A percentile compares a stretch with the other conserved stretches of the same genome.
Evolutionary conservation across 2,888 invertebrate genomes (phyloP).

Genomic region (Callyntrura sp.): DNA sequence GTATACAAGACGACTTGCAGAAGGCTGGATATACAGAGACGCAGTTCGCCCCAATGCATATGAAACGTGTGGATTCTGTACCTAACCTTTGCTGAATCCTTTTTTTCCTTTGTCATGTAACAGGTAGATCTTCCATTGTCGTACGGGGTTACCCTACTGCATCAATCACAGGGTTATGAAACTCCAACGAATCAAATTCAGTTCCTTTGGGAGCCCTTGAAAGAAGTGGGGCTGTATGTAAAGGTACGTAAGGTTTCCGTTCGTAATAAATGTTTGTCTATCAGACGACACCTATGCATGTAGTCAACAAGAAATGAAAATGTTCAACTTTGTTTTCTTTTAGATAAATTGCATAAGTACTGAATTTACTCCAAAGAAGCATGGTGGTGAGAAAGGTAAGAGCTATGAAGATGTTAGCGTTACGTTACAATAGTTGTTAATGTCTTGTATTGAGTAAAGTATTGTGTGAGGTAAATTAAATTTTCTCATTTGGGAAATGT

Average conservation of each 20-base stretch:
- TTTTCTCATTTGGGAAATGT: not conserved
- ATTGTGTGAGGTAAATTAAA: not conserved
- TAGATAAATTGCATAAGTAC: constrained; percentile 98
- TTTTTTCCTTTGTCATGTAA: constrained; percentile 72
- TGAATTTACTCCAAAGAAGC: constrained; percentile 98
- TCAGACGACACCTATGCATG: too few relatives aligned
- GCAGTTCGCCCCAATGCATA: constrained; percentile 34
- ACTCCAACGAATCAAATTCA: constrained; percentile 92
- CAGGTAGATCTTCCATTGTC: constrained; percentile 93
- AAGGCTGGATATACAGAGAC: not conserved
- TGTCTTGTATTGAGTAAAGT: not conserved
- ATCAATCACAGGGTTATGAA: constrained; percentile 88
- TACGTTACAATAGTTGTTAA: not conserved
- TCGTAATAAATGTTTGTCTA: too few relatives aligned
- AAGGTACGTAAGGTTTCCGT: constrained; percentile 92
- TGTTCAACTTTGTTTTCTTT: constrained; percentile 1
- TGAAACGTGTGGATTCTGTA: too few relatives aligned
- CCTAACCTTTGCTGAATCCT: not conserved
- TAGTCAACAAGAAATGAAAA: too few relatives aligned
- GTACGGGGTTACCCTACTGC: constrained; percentile 89
- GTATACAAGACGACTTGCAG: too few relatives aligned
- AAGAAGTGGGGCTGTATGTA: constrained; percentile 97
- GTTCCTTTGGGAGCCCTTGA: constrained; percentile 98
- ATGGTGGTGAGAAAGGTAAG: constrained; percentile 97
- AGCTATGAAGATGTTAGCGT: not conserved